These are phyloP conservation scores for Ichneumoninae sp. DNA, from an alignment of 2,888 invertebrate genomes.

Conservation along the genomic window DNA sequence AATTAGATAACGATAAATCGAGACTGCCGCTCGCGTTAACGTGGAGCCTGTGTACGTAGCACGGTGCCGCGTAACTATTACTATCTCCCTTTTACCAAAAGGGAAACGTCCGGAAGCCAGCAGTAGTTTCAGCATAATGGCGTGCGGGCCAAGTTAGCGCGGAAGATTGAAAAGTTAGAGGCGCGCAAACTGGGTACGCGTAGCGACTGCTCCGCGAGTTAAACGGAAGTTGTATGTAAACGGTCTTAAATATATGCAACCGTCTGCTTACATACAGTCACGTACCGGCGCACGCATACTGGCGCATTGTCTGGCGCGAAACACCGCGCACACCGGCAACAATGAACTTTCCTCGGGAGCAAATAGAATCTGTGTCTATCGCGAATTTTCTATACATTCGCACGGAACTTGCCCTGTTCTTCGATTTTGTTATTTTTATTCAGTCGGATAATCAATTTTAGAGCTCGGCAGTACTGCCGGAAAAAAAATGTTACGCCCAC, in stretches of 20 bases:
- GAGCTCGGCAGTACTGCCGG: too few relatives aligned
- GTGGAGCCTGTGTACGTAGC: background rate
- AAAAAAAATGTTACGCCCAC: too few relatives aligned
- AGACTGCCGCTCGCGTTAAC: background rate
- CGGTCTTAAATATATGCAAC: conserved; percentile 36
- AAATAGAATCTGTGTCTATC: conserved; percentile 19
- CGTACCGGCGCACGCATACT: conserved; percentile 7
- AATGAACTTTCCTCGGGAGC: conserved; percentile 33
- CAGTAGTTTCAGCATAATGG: conserved; percentile 25
- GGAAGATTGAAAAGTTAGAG: conserved; percentile 78
- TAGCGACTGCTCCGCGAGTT: conserved; percentile 53
- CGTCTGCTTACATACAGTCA: background rate
- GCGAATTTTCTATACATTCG: conserved; percentile 1
- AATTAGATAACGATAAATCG: conserved; percentile 22
- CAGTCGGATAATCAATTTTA: too few relatives aligned
- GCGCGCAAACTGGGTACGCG: conserved; percentile 70
- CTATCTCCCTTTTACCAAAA: conserved; percentile 38
- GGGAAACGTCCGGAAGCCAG: conserved; percentile 21
- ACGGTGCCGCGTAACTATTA: background rate
- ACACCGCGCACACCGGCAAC: conserved; percentile 4
- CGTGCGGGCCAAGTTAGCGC: conserved; percentile 63
- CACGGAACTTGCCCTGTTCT: background rate
- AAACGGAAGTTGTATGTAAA: conserved; percentile 56
- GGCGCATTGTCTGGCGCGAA: background rate
- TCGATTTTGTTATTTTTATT: too few relatives aligned